These are phyloP conservation scores for Neomonachus schauinslandi DNA, from an alignment of 2,113 vertebrate genomes.

Conservation along the genomic window DNA sequence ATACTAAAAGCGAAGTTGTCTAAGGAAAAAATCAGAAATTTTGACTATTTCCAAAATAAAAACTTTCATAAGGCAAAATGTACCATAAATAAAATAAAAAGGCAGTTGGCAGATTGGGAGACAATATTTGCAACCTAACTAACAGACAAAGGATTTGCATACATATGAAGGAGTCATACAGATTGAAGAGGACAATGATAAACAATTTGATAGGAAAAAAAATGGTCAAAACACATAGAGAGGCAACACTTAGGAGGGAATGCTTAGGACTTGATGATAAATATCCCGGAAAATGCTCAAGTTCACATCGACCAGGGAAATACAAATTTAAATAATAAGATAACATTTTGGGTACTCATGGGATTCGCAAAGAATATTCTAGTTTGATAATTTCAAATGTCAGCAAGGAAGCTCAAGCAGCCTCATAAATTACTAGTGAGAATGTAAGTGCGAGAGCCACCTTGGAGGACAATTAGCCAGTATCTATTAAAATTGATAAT, in stretches of 20 bases:
- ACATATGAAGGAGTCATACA: background rate
- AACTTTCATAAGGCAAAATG: background rate
- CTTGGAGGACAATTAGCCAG: background rate
- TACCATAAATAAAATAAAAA: background rate
- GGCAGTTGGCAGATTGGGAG: background rate
- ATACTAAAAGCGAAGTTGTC: background rate
- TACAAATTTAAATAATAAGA: conserved; percentile 6
- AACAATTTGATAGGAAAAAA: background rate
- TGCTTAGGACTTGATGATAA: background rate
- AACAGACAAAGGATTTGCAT: background rate
- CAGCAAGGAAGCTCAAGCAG: background rate
- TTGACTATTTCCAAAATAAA: conserved; percentile 29
- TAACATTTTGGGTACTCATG: background rate
- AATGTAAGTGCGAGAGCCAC: background rate
- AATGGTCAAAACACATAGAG: background rate
- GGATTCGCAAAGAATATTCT: background rate
- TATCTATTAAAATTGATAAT: conserved; percentile 17
- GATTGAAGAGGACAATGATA: background rate
- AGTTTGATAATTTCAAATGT: background rate
- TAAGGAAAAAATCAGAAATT: background rate
- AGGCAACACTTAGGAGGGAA: background rate
- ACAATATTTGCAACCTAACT: conserved; percentile 43
- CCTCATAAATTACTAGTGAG: background rate
- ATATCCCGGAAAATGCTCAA: background rate
- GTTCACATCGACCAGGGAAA: background rate